Evolutionary conservation across 2,797 vertebrate species (phyloP).

Genomic region (Streptopelia turtur): DNA sequence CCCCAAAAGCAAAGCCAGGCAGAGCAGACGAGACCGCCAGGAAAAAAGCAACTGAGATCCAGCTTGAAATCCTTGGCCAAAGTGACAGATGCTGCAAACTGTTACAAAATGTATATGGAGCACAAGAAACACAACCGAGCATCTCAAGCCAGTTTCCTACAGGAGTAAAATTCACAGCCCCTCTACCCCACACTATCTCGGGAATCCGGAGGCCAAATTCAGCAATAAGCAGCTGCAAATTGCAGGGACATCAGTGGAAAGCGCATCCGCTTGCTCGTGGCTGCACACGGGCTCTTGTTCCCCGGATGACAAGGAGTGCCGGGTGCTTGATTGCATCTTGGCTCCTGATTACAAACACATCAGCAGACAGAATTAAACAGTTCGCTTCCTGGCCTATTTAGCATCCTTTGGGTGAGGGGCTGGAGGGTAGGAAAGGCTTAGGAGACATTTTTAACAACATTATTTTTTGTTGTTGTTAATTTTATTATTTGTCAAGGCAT

Average conservation of each 20-base stretch:
- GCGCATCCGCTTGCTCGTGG: background rate
- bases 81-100: background rate
- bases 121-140: background rate
- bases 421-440: background rate
- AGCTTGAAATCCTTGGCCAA: background rate
- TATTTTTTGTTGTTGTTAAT: too few species aligned
- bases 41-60: background rate
- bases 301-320: background rate
- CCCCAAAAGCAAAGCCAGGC: background rate
- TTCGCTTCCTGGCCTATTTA: constrained; percentile 30
- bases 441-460: background rate
- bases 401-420: background rate
- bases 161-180: background rate
- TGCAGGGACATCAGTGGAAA: background rate
- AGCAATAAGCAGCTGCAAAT: background rate
- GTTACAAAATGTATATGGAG: rapidly evolving
- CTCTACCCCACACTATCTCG: rapidly evolving
- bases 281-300: constrained; percentile 43
- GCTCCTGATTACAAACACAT: constrained; percentile 55
- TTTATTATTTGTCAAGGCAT: background rate
- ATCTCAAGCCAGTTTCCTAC: background rate
- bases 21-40: background rate
- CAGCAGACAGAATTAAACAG: constrained; percentile 47
- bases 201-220: background rate
- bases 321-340: constrained; percentile 54